Base-by-base conservation (phyloP, 2,797 vertebrate genomes). In the Xiphorhynchus erythropygius region DNA sequence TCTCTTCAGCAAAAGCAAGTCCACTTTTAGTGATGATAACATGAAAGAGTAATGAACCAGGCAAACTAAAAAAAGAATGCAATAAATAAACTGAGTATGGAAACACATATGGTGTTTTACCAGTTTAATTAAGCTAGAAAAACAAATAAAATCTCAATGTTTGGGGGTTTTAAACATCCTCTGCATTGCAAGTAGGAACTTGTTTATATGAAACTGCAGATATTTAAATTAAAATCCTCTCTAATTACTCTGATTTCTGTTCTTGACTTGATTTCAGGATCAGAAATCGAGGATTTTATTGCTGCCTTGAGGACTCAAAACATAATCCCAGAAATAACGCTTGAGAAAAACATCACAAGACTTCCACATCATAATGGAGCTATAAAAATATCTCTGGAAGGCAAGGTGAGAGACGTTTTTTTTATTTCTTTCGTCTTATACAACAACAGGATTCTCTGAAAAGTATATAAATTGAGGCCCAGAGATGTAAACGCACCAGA, bases 241-340 rank as follows among this genome's bases (percentile, higher is more conserved):
- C 4, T 33, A 41, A 21, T 39, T n/a, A 17, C 24, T 79, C 33
- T 50, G 0, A 14, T 81, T 87, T 68, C 24, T 80, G 37, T 39
- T 76, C 35, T 82, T 90, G 28, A 55, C 33, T 65, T 67, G 23
- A n/a, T 59, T 75, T 82, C 97, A 99, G 99, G 97, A 33, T 98
- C 98, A 11, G 98, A 98, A 71, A 98, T 99, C 10, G 98, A 99
- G 3, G 95, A 98, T 90, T 98, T 99, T 50, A 74, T 99, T 87
- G 97, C 96, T 80, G 98, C 98, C 92, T 97, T 99, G 90, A 98
- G 98, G 89, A 89, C 83, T 63, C 99, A 99, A 95, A 97, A 98
- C 93, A 98, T 99, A 91, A 96, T 82, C 32, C 98, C 99, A 93
- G 98, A 99, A 42, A 85, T 99, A 91, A 96, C 97, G 94, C 97